phyloP scores from a whole-genome alignment of 2,888 invertebrate species.

The Sphaeridia pumilis region DNA sequence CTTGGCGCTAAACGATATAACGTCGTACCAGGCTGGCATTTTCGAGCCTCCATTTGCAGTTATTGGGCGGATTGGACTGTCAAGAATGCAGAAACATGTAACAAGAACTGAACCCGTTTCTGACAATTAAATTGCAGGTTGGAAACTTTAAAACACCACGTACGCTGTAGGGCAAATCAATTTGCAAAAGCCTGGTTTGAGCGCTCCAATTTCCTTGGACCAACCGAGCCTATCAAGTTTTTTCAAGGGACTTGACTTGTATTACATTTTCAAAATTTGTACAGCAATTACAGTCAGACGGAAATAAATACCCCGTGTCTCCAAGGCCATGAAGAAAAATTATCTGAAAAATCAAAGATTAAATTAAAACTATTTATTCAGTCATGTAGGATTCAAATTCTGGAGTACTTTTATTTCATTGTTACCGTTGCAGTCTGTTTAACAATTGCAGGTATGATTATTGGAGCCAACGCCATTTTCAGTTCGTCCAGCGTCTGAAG shows the following conservation, averaged over 20 bases:
- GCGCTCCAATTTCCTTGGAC: slow-evolving; percentile 8
- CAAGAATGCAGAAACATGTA: background rate
- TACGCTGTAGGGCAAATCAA: slow-evolving; percentile 18
- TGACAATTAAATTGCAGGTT: background rate
- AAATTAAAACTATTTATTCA: background rate
- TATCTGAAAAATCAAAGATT: slow-evolving; percentile 7
- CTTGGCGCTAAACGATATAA: slow-evolving; percentile 8
- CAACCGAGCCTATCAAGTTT: slow-evolving; percentile 11
- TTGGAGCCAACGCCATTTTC: no score
- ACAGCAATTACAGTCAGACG: background rate
- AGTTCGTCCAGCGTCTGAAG: no score
- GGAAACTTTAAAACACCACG: background rate
- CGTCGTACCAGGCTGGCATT: slow-evolving; percentile 20
- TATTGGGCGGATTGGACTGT: slow-evolving; percentile 10
- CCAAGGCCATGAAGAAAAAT: slow-evolving; percentile 20
- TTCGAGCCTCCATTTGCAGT: slow-evolving; percentile 16
- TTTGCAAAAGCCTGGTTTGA: slow-evolving; percentile 10
- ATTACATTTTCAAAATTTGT: background rate
- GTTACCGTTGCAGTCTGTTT: slow-evolving; percentile 13
- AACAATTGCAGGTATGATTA: slow-evolving; percentile 10
- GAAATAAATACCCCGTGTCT: slow-evolving; percentile 12
- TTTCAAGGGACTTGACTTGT: background rate
- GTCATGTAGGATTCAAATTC: background rate
- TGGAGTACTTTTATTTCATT: background rate
- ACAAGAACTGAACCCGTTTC: background rate